phyloP scores from a whole-genome alignment of 1,140 invertebrate genomes.

The Nephotettix cincticeps region DNA sequence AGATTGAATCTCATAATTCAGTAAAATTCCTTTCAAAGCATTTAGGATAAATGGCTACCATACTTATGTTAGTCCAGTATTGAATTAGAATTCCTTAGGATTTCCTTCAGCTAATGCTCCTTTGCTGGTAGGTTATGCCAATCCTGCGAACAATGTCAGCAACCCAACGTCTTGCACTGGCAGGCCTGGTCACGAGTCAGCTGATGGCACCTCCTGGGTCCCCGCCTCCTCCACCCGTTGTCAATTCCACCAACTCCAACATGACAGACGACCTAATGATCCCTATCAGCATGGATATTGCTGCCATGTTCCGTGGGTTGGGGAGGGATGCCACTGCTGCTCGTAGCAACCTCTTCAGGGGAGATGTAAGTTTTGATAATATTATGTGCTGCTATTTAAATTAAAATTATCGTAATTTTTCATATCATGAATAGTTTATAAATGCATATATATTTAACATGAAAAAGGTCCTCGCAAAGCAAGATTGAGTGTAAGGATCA shows the following conservation, averaged over 20 bases:
- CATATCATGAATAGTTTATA: too few species aligned
- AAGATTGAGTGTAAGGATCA: too few species aligned
- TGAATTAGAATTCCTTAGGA: too few species aligned
- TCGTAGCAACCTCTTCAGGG: background rate
- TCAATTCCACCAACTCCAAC: conserved; percentile 43
- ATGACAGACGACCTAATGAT: conserved; percentile 57
- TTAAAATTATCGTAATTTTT: too few species aligned
- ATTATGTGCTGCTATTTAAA: too few species aligned
- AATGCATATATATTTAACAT: too few species aligned
- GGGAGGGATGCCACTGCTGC: conserved; percentile 27
- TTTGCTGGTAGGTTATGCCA: conserved; percentile 60
- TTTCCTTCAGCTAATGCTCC: too few species aligned
- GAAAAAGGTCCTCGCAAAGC: too few species aligned
- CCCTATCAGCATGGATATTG: conserved; percentile 63
- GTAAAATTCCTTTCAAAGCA: too few species aligned
- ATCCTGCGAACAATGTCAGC: conserved; percentile 60
- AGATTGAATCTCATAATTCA: too few species aligned
- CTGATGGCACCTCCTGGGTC: conserved; percentile 45
- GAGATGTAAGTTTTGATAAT: conserved; percentile 8
- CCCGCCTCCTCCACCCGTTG: conserved; percentile 6
- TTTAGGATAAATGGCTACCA: too few species aligned
- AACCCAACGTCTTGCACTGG: conserved; percentile 57
- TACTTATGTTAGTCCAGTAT: too few species aligned
- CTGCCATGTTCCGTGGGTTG: conserved; percentile 55
- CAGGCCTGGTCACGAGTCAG: conserved; percentile 60